Conservation (phyloP, 2,888 invertebrate species). For the Boloria selene region DNA sequence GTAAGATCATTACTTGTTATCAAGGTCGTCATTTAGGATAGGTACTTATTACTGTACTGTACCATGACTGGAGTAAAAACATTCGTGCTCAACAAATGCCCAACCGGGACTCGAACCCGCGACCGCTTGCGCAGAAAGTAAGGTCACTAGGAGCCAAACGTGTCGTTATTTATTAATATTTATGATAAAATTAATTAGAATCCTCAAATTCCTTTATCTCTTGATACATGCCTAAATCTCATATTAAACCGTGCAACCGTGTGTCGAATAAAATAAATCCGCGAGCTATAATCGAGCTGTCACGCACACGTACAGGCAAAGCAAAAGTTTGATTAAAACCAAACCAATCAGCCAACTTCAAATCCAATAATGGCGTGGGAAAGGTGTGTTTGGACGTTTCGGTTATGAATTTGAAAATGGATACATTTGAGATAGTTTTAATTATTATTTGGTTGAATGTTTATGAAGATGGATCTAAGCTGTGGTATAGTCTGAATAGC, state of each 20-base stretch:
- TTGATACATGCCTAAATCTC: constrained; percentile 7
- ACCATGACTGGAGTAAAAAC: too few species aligned
- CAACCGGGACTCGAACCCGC: too few species aligned
- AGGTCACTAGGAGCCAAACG: too few species aligned
- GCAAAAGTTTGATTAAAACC: constrained; percentile 49
- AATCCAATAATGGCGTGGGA: constrained; percentile 31
- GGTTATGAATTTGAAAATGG: background rate
- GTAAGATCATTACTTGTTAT: too few species aligned
- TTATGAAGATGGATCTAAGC: too few species aligned
- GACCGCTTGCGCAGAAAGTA: too few species aligned
- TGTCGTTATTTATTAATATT: too few species aligned
- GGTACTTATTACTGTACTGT: background rate
- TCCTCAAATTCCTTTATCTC: background rate
- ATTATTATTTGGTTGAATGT: background rate
- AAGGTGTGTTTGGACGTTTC: too few species aligned
- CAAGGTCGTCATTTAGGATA: background rate
- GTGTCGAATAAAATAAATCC: constrained; percentile 23
- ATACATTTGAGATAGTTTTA: background rate
- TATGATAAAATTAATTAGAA: background rate
- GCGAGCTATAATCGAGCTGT: constrained; percentile 44
- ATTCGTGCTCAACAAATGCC: too few species aligned
- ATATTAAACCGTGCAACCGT: constrained; percentile 22
- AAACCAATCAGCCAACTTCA: constrained; percentile 47
- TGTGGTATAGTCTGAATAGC: too few species aligned
- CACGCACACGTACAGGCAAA: constrained; percentile 41